Percentiles rank a stretch among this genome's conserved stretches.
Evolutionary conservation across 2,888 invertebrate species (phyloP).

Genomic region (Leucophora obtusa): DNA sequence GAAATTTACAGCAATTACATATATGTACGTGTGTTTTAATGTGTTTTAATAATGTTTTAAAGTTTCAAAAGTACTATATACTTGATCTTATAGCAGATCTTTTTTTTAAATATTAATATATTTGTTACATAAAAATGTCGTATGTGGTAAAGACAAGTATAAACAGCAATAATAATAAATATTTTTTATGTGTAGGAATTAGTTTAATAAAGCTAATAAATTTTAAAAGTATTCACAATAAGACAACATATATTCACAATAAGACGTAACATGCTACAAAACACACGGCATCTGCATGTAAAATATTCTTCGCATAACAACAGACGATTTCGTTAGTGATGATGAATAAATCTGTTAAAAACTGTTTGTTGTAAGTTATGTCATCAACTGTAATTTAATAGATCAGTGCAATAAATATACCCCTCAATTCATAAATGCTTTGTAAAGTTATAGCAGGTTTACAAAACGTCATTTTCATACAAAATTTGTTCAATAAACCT

Average conservation of each 20-base stretch:
- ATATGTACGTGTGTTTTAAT: slow-evolving; percentile 51
- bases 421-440: too few species aligned
- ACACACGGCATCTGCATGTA: background rate
- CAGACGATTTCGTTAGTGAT: too few species aligned
- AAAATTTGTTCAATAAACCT: too few species aligned
- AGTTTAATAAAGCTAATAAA: background rate
- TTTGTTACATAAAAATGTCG: background rate
- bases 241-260: background rate
- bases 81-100: background rate
- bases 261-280: background rate
- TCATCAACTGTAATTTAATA: too few species aligned
- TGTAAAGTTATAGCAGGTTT: too few species aligned
- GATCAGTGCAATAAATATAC: too few species aligned
- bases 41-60: slow-evolving; percentile 13
- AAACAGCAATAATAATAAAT: slow-evolving; percentile 20
- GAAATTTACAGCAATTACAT: slow-evolving; percentile 65
- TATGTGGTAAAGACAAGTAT: slow-evolving; percentile 58
- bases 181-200: background rate
- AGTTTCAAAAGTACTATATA: background rate
- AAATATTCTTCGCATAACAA: too few species aligned
- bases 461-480: too few species aligned
- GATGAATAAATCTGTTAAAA: too few species aligned
- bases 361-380: too few species aligned
- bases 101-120: slow-evolving; percentile 1
- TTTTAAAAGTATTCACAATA: background rate